Evolutionary conservation across 2,888 invertebrate genomes (phyloP).

Genomic region (Pollenia griseotomentosa): DNA sequence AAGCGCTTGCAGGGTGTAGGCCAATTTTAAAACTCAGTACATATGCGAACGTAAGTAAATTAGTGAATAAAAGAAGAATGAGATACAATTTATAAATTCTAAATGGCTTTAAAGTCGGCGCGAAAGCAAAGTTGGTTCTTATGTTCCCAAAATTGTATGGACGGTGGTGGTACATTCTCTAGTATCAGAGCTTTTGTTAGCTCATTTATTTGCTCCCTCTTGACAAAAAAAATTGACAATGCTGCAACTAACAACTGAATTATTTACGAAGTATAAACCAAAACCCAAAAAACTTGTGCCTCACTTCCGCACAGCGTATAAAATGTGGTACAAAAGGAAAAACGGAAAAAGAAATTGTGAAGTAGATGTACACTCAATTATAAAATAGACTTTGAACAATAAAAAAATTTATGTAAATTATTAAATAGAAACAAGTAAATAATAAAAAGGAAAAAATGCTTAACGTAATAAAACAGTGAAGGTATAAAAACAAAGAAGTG

Average conservation of each 20-base stretch:
- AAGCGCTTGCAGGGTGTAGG: too few relatives aligned
- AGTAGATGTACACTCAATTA: conserved; percentile 8
- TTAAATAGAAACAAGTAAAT: conserved; percentile 15
- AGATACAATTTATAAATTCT: conserved; percentile 53
- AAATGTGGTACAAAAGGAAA: background rate
- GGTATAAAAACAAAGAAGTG: background rate
- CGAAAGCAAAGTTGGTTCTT: background rate
- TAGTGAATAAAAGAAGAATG: conserved; percentile 26
- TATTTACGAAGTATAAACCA: conserved; percentile 51
- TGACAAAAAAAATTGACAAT: conserved; percentile 28
- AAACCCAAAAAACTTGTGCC: conserved; percentile 1
- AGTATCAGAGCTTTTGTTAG: background rate
- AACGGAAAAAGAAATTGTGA: background rate
- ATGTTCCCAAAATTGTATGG: background rate
- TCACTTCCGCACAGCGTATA: conserved; percentile 6
- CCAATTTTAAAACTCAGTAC: too few relatives aligned
- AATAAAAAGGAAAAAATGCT: conserved; percentile 11
- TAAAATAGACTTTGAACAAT: background rate
- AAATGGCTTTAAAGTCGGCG: conserved; percentile 38
- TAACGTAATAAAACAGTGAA: conserved; percentile 1
- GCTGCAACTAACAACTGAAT: conserved; percentile 62
- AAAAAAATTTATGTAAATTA: conserved; percentile 15
- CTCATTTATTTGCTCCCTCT: background rate
- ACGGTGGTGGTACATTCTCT: background rate
- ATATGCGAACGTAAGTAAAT: conserved; percentile 6